phyloP scores from a whole-genome alignment of 2,888 invertebrate species.

The Allacma fusca region DNA sequence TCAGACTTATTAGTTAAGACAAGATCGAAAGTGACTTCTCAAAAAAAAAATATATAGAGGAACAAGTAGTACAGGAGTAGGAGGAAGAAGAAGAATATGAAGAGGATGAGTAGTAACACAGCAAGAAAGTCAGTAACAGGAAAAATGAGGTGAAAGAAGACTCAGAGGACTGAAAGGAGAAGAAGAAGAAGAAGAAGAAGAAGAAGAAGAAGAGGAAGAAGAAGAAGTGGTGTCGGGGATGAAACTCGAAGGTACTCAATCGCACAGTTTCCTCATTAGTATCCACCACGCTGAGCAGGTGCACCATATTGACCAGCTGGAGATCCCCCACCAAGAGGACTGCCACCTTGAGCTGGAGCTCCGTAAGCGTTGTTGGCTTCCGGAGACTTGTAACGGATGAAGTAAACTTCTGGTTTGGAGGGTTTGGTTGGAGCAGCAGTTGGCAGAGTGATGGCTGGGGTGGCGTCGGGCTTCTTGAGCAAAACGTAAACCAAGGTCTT shows the following conservation, averaged over 20 bases:
- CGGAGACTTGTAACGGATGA: conserved; percentile 77
- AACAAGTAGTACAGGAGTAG: too few species aligned
- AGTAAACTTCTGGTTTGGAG: conserved; percentile 88
- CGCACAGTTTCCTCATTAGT: conserved; percentile 16
- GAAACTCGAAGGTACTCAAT: conserved; percentile 5
- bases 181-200: neutral
- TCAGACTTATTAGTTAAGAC: conserved; percentile 36
- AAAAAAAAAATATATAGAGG: neutral
- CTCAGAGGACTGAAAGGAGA: neutral
- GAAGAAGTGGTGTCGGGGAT: neutral
- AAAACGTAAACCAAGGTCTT: conserved; percentile 88
- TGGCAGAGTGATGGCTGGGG: conserved; percentile 79
- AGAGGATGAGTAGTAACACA: neutral
- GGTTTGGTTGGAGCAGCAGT: conserved; percentile 81
- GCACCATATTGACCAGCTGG: conserved; percentile 41
- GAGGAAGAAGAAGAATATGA: neutral
- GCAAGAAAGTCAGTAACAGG: neutral
- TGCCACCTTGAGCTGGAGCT: conserved; percentile 39
- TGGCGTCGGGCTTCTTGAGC: conserved; percentile 86
- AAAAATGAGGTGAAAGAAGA: conserved; percentile 12
- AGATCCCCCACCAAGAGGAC: conserved; percentile 27
- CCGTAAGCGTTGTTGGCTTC: conserved; percentile 27
- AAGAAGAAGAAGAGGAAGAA: conserved; percentile 8
- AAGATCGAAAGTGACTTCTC: conserved; percentile 25
- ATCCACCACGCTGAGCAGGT: conserved; percentile 24